These are phyloP conservation scores for Sebastes flavidus DNA, from an alignment of 2,797 vertebrate genomes.

Conservation along the genomic window DNA sequence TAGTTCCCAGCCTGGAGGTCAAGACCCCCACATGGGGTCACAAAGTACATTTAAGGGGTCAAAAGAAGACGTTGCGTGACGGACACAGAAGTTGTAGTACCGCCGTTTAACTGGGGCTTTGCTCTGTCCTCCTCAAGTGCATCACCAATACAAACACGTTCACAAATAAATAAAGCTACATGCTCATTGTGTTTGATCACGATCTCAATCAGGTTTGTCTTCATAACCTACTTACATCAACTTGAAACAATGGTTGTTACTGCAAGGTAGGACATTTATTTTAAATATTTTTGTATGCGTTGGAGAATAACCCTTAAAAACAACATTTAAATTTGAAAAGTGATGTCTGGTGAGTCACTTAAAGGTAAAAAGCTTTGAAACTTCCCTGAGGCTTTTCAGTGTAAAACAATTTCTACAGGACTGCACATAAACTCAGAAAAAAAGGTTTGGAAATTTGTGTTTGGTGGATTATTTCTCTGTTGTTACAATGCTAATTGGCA, in stretches of 20 bases:
- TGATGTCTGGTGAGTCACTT: not conserved
- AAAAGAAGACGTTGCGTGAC: not conserved
- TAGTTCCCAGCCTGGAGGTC: not conserved
- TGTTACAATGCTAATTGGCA: too few species aligned
- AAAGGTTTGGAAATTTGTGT: too few species aligned
- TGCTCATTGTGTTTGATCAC: not conserved
- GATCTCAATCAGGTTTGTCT: not conserved
- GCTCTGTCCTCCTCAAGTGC: not conserved
- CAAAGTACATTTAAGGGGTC: not conserved
- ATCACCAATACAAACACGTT: not conserved
- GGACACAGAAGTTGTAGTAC: too few species aligned
- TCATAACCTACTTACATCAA: conserved; percentile 1
- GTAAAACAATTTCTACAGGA: not conserved
- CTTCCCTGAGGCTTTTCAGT: not conserved
- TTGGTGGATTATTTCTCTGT: too few species aligned
- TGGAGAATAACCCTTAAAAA: not conserved
- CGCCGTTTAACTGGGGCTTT: too few species aligned
- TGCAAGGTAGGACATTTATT: not conserved
- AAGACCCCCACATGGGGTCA: not conserved
- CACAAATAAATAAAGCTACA: not conserved
- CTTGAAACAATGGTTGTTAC: not conserved
- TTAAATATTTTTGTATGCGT: not conserved
- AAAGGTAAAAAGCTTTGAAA: not conserved
- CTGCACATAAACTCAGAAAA: not conserved
- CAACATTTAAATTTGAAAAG: not conserved